These are phyloP conservation scores for Fopius arisanus DNA, from an alignment of 1,140 invertebrate genomes.

Conservation along the genomic window DNA sequence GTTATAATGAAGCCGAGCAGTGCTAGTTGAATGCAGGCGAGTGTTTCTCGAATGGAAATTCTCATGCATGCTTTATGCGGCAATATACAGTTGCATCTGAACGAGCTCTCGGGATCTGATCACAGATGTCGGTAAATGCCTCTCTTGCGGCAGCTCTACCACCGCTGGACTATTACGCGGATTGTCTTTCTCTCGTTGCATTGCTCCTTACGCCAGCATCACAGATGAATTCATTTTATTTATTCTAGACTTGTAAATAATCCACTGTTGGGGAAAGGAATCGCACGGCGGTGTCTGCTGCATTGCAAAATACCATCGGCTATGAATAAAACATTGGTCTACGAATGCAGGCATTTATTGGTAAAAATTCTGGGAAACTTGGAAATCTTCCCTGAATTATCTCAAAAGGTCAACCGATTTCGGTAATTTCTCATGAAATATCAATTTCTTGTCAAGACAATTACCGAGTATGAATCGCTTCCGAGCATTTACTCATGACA, in stretches of 20 bases:
- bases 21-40: background rate
- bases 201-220: background rate
- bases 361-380: no score
- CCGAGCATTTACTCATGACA: no score
- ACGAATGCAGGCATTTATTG: conserved; percentile 36
- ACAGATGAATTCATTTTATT: background rate
- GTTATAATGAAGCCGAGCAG: conserved; percentile 17
- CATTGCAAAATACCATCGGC: conserved; percentile 39
- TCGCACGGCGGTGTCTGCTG: background rate
- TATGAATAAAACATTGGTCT: conserved; percentile 45
- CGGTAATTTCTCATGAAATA: no score
- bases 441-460: background rate
- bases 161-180: background rate
- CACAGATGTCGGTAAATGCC: conserved; percentile 61
- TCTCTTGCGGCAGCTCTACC: background rate
- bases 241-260: background rate
- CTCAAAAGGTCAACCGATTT: no score
- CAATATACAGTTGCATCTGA: conserved; percentile 10
- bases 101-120: conserved; percentile 49
- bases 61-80: background rate
- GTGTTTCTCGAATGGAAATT: background rate
- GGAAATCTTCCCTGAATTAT: no score
- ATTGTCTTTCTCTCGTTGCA: background rate
- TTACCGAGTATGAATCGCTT: background rate
- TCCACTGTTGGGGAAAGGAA: background rate